Base-by-base conservation (phyloP, 2,888 invertebrate species). In the Sarcophaga rosellei region DNA sequence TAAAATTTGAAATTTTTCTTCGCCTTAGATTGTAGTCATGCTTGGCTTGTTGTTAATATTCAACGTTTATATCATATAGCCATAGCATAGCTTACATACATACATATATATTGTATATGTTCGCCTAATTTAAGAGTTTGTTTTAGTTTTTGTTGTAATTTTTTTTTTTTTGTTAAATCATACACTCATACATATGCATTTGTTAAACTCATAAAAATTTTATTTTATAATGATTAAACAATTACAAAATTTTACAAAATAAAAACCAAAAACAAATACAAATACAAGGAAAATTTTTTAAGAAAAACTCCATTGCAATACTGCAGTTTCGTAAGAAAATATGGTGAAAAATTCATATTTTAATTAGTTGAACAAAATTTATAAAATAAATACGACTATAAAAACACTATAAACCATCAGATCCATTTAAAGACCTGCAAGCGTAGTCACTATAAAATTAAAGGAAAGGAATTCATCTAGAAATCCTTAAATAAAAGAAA, bases 21-120 rank as follows among this genome's bases (percentile, higher is more conserved):
- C 35, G 35, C 35, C 79, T 70, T 84, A 84, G 74, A 84, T 84
- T 79, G 78, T 47, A 69, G 84, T 84, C 79, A 84, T 84, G 84
- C 63, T 79, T 84, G 84, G 84, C 70, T 84, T 25, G 23, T 53
- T 74, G 65, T 5, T 81, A 57, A 35, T 35, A 35, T 35, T 35
- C 35, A 35, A 35, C 35, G 35, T 35, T 35, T 35, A 35, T 35
- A 35, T 35, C 8, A 10, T 35, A 35, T 35, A 35, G 35, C 35
- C 23, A 47, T 62, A 63, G 17, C 59, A 35, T 5, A 44, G 4
- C 23, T 47, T 23, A 21, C 47, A 69, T 4, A 69, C 23, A 21
- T 15, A 44, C 4, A 0, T 57, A 57, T 15, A 70, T 61, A 61
- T n/a, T 21, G 62, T 66, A 1, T 44, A 44, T 76, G 62, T 70